Evolutionary conservation across 2,113 vertebrate species (phyloP), one percentile per base, ranked within the genome.

Genomic region (Plecturocebus donacophilus): DNA sequence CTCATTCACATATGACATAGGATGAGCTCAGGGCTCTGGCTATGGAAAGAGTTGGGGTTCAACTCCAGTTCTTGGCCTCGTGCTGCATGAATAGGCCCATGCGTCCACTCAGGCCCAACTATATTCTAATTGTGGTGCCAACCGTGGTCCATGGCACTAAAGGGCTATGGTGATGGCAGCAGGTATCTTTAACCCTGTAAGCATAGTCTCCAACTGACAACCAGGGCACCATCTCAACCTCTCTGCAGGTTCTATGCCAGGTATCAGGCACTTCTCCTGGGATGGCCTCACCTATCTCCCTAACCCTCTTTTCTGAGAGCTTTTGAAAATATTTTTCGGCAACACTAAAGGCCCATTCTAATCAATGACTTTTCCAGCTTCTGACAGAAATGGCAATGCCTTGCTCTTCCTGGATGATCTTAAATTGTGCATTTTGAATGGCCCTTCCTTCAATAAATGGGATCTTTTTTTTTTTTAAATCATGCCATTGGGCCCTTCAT

Each of bases 21-120:
- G n/a, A 27, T 86, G 64, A 91, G 14, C 38, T 73, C 16, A 90
- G n/a, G 42, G 25, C 30, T 95, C 61, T 92, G 73, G 19, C 42
- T 70, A 47, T 25, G 27, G 56, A 70, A 3, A 93, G 17, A 56
- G 42, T 54, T 88, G 30, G 13, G 56, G 21, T 32, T 21, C 42
- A 91, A 75, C 71, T 47, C 25, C 19, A 58, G 14, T 52, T 19
- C 17, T 64, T 66, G 35, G 20, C 19, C 5, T 71, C 83, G 35
- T 52, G 20, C 14, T 94, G 6, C 9, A 16, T 21, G 38, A 54
- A 2, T n/a, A n/a, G 30, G n/a, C 8, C 45, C 58, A 21, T 16
- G 5, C 9, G 11, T 56, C 42, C 23, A 17, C 27, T 89, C 25
- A 83, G 81, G n/a, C 7, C 27, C 35, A 64, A 8, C 40, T 64